Conservation (phyloP, 2,888 invertebrate species). For the Hartigia nigra region DNA sequence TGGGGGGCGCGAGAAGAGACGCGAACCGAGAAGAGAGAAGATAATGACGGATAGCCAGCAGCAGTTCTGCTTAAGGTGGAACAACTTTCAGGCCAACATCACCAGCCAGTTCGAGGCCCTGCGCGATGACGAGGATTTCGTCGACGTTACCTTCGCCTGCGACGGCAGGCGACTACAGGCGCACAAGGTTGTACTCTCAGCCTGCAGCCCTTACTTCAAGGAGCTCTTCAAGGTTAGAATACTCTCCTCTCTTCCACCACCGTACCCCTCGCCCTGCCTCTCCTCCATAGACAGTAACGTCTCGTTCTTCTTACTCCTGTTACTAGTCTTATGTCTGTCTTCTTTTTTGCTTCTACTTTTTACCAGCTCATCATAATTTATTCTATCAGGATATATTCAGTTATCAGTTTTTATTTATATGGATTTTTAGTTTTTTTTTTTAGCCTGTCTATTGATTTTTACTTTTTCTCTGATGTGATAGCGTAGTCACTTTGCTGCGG, state of each 20-base stretch:
- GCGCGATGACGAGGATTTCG: constrained; percentile 87
- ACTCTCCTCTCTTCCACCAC: constrained; percentile 35
- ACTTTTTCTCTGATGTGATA: not conserved
- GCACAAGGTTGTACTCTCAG: constrained; percentile 87
- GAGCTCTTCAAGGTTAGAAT: constrained; percentile 83
- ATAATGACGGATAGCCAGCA: constrained; percentile 71
- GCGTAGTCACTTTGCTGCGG: not conserved
- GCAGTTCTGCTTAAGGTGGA: constrained; percentile 91
- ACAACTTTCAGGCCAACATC: constrained; percentile 89
- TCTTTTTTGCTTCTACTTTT: not conserved
- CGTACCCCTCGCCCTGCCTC: not conserved
- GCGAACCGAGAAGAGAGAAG: constrained; percentile 33
- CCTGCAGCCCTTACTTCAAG: constrained; percentile 90
- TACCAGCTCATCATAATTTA: not conserved
- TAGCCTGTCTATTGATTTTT: not conserved
- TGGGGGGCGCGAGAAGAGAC: constrained; percentile 26
- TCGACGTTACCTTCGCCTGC: constrained; percentile 88
- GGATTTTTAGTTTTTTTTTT: not conserved
- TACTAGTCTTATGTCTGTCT: not conserved
- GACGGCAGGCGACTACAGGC: constrained; percentile 86
- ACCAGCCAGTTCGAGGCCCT: constrained; percentile 87
- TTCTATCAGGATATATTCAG: not conserved
- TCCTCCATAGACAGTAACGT: not conserved
- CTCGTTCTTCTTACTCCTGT: constrained; percentile 15
- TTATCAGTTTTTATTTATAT: not conserved